A percentile compares a stretch with the other conserved stretches of the same genome.
These are phyloP conservation scores for Hypanus sabinus DNA, from an alignment of 2,113 vertebrate genomes.

Conservation along the genomic window DNA sequence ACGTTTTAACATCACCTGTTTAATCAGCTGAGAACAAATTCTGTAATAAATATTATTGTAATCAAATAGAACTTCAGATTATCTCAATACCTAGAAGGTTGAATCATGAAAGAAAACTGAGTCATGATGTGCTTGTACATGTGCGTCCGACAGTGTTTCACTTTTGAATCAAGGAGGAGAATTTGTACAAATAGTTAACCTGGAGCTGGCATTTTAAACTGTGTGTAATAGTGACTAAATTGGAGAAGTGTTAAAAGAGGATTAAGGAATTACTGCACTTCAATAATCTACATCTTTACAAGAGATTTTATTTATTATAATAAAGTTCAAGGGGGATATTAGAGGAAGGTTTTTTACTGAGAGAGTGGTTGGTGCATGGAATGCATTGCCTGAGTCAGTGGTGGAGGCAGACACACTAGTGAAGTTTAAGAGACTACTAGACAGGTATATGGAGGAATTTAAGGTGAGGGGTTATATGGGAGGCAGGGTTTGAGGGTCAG, in stretches of 20 bases:
- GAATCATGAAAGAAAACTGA: neutral
- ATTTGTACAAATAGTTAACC: neutral
- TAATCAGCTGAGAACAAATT: neutral
- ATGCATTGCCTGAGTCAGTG: too few relatives aligned
- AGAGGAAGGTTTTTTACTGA: too few relatives aligned
- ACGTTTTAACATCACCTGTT: neutral
- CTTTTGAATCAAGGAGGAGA: neutral
- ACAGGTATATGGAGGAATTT: too few relatives aligned
- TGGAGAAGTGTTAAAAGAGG: too few relatives aligned
- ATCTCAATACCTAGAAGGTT: neutral
- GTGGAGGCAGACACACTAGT: too few relatives aligned
- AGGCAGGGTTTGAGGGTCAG: too few relatives aligned
- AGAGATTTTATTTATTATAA: neutral
- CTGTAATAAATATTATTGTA: neutral
- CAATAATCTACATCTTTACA: neutral
- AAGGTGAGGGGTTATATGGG: too few relatives aligned
- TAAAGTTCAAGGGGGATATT: too few relatives aligned
- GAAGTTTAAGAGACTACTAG: too few relatives aligned
- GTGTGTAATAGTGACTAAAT: too few relatives aligned
- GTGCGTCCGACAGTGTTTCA: neutral
- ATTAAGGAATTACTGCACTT: neutral
- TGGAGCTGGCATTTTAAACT: neutral
- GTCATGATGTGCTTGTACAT: neutral
- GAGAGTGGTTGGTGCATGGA: too few relatives aligned
- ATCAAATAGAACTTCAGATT: constrained; percentile 1